phyloP scores from a whole-genome alignment of 2,888 invertebrate species.

The Xestia c-nigrum region DNA sequence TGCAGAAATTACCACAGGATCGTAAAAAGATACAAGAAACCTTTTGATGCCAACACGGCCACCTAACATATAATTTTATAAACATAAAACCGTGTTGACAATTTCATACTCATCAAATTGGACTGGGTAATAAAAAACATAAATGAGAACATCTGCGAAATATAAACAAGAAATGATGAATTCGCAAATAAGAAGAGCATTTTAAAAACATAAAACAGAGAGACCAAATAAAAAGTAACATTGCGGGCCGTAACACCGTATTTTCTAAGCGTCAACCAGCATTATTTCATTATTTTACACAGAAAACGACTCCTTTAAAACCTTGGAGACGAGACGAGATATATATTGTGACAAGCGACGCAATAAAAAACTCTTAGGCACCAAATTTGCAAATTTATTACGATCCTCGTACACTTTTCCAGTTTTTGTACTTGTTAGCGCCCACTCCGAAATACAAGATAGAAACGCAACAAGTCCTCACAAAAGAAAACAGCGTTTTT shows the following conservation, averaged over 20 bases:
- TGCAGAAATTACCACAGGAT: not conserved
- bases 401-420: constrained; percentile 38
- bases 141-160: constrained; percentile 33
- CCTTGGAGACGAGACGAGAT: constrained; percentile 52
- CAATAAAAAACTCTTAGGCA: constrained; percentile 52
- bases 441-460: constrained; percentile 67
- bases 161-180: constrained; percentile 31
- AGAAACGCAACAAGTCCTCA: constrained; percentile 82
- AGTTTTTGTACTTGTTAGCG: constrained; percentile 45
- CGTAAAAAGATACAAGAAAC: constrained; percentile 3
- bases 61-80: constrained; percentile 30
- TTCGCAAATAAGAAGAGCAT: constrained; percentile 17
- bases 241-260: constrained; percentile 23
- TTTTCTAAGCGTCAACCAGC: constrained; percentile 42
- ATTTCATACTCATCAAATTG: constrained; percentile 26
- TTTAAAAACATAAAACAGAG: constrained; percentile 27
- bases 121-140: constrained; percentile 18
- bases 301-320: constrained; percentile 52
- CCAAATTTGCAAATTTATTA: constrained; percentile 60
- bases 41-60: not conserved
- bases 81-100: constrained; percentile 27
- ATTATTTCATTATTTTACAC: constrained; percentile 48
- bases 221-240: constrained; percentile 30
- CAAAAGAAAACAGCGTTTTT: constrained; percentile 72
- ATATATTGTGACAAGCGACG: constrained; percentile 52